These are phyloP conservation scores for Melozone crissalis DNA, from an alignment of 2,113 vertebrate species.

Conservation along the genomic window DNA sequence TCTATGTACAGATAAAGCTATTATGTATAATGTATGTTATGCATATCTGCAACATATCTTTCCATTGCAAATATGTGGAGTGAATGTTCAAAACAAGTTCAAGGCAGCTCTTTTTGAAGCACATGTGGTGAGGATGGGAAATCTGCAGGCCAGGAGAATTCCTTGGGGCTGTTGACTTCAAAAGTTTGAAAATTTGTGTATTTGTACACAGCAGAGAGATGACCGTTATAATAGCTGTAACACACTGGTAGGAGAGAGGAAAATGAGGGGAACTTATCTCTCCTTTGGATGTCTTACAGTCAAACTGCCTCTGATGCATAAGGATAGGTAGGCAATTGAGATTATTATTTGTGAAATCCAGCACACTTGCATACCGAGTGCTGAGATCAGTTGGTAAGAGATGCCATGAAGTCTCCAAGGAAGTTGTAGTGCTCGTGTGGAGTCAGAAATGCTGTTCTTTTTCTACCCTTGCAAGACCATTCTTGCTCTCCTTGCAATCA, in stretches of 20 bases:
- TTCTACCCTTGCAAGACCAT: rapidly evolving
- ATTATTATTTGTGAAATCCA: background rate
- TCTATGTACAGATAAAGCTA: background rate
- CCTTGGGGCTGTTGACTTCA: background rate
- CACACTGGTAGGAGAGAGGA: background rate
- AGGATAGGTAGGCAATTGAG: background rate
- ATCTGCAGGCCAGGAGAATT: background rate
- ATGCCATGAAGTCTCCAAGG: background rate
- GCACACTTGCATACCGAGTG: background rate
- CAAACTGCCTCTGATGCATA: background rate
- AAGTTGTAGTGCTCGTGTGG: background rate
- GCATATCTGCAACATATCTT: background rate
- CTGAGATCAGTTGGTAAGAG: background rate
- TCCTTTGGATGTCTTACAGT: background rate
- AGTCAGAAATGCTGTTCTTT: background rate
- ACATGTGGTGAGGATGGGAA: background rate
- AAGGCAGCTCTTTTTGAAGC: background rate
- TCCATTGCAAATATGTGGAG: background rate
- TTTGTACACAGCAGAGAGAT: background rate
- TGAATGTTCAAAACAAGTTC: background rate
- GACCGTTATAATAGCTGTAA: background rate
- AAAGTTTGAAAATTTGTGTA: background rate
- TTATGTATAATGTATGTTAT: background rate
- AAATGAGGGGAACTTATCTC: background rate
- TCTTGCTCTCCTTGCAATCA: background rate